Conservation (phyloP, 2,113 vertebrate genomes). For the Mesocricetus auratus region DNA sequence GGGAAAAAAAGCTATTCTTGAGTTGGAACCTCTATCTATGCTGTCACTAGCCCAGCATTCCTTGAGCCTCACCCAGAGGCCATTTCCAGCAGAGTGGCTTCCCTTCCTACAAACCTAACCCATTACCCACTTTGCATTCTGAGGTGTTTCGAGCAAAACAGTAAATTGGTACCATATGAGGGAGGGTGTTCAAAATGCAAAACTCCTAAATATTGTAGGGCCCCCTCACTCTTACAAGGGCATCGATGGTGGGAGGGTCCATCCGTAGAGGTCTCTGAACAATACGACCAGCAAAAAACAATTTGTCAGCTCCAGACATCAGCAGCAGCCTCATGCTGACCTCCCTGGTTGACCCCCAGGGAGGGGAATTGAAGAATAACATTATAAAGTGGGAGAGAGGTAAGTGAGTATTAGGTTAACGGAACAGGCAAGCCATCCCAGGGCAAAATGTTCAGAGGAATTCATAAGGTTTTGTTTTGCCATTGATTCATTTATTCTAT, state of each 20-base stretch:
- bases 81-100: background rate
- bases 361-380: background rate
- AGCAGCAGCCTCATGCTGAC: background rate
- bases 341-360: background rate
- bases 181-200: slow-evolving; percentile 31
- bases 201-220: slow-evolving; percentile 10
- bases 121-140: background rate
- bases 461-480: background rate
- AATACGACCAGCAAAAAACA: background rate
- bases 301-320: background rate
- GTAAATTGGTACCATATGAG: background rate
- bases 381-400: background rate
- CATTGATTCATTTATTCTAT: background rate
- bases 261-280: background rate
- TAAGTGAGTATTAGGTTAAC: background rate
- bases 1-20: background rate
- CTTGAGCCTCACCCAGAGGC: background rate
- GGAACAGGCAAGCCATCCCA: background rate
- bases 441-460: background rate
- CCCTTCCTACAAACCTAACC: background rate
- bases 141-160: background rate
- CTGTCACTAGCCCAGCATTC: background rate
- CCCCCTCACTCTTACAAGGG: slow-evolving; percentile 22
- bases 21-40: background rate
- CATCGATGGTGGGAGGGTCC: background rate